Evolutionary conservation across 2,888 invertebrate genomes (phyloP), one percentile per base, ranked within the genome.

Genomic region (Acrobasis repandana): DNA sequence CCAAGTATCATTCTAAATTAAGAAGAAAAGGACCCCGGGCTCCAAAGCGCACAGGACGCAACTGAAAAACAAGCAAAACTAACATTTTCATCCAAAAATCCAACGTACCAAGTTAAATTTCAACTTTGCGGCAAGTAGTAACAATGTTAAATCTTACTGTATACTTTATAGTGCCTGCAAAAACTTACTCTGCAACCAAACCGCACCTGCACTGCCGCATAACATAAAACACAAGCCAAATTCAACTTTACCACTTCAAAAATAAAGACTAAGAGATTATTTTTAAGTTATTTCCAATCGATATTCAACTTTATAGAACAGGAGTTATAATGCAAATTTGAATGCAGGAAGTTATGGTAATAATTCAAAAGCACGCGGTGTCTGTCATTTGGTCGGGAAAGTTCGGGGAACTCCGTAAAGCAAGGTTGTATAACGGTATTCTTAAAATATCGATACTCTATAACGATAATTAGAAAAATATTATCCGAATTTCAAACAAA

Each of bases 321-420:
- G 9, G 9, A 6, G 3, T 10, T 18, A 54, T 8, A 36, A 14
- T 43, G 8, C 11, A 54, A 20, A 43, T 20, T 54, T 38, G 18
- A 54, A 20, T 20, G 14, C 5, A n/a, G 11, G 9, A 9, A 10
- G 14, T 14, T 18, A 43, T 11, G 11, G 18, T 54, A 38, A 20
- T 54, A 54, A 54, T 38, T 38, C 54, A 38, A 54, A 54, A 14
- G 38, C 58, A 38, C 34, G 33, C 33, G 34, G 34, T 34, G 49
- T 20, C 16, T 74, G 74, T 71, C 73, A 66, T 70, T 67, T 58
- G 66, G 61, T 69, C 59, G 65, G 16, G 34, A 43, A 68, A 74
- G 65, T 75, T 75, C 61, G 63, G 34, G 49, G 63, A 75, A 73
- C 66, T 77, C 74, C 64, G 68, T 28, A 28, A 20, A 33, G 28